Percentiles rank a stretch among this genome's conserved stretches.
These are phyloP conservation scores for Podargus strigoides DNA, from an alignment of 2,797 vertebrate species.

Conservation along the genomic window DNA sequence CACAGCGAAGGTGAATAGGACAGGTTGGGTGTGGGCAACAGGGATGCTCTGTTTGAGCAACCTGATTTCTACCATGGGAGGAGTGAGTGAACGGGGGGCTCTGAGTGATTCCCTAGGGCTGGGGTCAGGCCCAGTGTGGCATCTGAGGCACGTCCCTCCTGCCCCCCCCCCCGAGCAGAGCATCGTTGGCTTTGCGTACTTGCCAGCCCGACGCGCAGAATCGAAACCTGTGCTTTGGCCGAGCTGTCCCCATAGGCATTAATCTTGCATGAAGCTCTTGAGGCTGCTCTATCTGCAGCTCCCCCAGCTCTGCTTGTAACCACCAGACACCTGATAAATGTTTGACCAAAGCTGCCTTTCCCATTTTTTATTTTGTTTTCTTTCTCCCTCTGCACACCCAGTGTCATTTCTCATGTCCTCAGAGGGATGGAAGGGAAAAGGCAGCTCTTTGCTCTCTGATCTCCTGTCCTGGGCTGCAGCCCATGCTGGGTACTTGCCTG, in stretches of 20 bases:
- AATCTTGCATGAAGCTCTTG: not conserved
- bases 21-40: not conserved
- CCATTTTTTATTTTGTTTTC: not conserved
- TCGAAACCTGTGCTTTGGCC: not conserved
- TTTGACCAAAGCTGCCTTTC: not conserved
- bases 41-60: not conserved
- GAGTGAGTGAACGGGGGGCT: fast-evolving
- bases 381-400: not conserved
- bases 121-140: not conserved
- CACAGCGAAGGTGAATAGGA: fast-evolving
- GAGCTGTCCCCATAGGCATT: not conserved
- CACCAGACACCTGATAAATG: not conserved
- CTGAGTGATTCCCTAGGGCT: fast-evolving
- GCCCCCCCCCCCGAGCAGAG: too few relatives aligned
- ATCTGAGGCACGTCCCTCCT: fast-evolving
- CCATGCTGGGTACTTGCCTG: fast-evolving
- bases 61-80: fast-evolving
- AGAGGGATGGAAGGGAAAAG: not conserved
- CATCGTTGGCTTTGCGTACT: not conserved
- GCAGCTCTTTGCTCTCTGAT: not conserved
- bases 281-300: fast-evolving
- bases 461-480: not conserved
- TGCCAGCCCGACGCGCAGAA: not conserved
- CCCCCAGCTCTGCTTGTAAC: not conserved
- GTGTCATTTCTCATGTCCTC: not conserved